Base-by-base conservation (phyloP, 2,113 vertebrate species). In the Hypanus sabinus region DNA sequence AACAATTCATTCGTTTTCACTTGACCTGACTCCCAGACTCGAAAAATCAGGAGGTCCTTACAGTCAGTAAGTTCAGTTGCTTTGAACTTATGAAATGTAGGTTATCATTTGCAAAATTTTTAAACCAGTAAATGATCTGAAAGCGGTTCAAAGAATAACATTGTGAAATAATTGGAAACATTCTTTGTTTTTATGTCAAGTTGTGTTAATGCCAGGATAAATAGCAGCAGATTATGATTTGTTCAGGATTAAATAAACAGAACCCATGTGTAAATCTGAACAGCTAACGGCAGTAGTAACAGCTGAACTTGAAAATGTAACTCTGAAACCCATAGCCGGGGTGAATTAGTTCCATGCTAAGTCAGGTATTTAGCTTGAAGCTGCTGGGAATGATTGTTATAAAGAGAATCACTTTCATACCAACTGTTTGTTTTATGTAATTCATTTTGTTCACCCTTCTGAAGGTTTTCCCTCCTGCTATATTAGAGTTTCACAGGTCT, bases 121-220 rank as follows among this genome's bases (percentile, higher is more conserved):
- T 90, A 90, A 90, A 65, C n/a, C 30, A 90, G 60, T 33, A 33
- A 33, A n/a, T 90, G 60, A 65, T 36, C 85, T 90, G 30, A 90
- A 90, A 90, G 60, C n/a, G n/a, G n/a, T 33, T 90, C 85, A 68
- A 90, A n/a, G 57, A 62, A 87, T 62, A 90, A 62, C 62, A 90
- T 68, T 68, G 85, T 11, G 57, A 65, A 90, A 90, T 90, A 65
- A 90, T 90, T 90, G 6, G 60, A 90, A 90, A 90, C 14, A 65
- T 30, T 68, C 60, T 33, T 65, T 90, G n/a, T 65, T 68, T 90
- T 90, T 7, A 33, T 90, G 60, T 90, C 16, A 16, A 65, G 62
- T n/a, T 68, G 30, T 90, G 60, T 68, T 90, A 33, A 90, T 90
- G 16, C 60, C 85, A 65, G n/a, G n/a, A 90, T 68, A 33, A 90